A percentile compares a stretch with the other conserved stretches of the same genome.
Conservation (phyloP, 2,888 invertebrate genomes). For the Ectemnius lituratus region DNA sequence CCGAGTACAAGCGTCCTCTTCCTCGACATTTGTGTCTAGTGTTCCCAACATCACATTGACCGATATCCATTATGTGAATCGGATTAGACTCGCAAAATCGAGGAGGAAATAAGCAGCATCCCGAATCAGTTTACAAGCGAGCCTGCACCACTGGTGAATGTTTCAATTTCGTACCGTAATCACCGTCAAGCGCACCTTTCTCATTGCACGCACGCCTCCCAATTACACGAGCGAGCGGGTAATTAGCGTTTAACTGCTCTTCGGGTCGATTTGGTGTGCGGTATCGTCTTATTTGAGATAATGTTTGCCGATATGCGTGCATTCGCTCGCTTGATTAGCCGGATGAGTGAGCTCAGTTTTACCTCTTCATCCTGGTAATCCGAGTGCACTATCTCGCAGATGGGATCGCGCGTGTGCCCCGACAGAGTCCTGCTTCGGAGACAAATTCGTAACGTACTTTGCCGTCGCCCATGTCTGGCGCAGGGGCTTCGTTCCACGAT, state of each 20-base stretch:
- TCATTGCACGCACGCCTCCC: neutral
- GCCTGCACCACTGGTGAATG: too few relatives aligned
- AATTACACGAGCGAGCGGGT: slow-evolving; percentile 3
- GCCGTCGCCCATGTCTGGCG: slow-evolving; percentile 30
- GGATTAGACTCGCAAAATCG: too few relatives aligned
- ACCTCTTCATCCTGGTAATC: neutral
- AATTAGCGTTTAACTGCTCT: neutral
- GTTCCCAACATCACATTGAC: too few relatives aligned
- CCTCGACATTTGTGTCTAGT: slow-evolving; percentile 22
- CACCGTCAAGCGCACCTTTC: neutral
- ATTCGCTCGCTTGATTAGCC: slow-evolving; percentile 26
- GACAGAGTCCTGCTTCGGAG: neutral
- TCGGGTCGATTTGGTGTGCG: neutral
- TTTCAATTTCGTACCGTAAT: slow-evolving; percentile 26
- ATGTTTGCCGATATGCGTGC: slow-evolving; percentile 24
- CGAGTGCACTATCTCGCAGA: neutral
- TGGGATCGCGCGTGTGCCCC: slow-evolving; percentile 2
- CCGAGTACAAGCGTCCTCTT: slow-evolving; percentile 46
- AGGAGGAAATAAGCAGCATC: too few relatives aligned
- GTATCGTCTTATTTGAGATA: slow-evolving; percentile 33
- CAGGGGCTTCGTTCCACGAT: slow-evolving; percentile 51
- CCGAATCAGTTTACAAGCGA: too few relatives aligned
- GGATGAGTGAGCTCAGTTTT: slow-evolving; percentile 39
- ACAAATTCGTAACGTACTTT: slow-evolving; percentile 57
- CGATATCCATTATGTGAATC: too few relatives aligned